Base-by-base conservation (phyloP, 2,888 invertebrate species). In the Nymphalis urticae region DNA sequence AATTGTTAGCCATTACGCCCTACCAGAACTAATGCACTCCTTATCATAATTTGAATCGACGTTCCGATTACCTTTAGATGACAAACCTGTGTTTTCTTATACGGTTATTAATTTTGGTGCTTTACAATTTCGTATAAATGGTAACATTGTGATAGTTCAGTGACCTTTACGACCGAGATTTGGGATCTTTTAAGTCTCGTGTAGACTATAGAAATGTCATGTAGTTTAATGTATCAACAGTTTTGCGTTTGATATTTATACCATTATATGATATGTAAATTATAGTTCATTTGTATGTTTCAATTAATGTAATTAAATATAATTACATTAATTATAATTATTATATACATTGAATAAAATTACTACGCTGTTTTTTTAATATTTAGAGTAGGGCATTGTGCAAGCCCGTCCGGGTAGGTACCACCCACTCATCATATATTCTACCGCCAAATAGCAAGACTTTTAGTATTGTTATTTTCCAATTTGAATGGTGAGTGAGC, bases 21-120 rank as follows among this genome's bases (percentile, higher is more conserved):
- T 92, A 87, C 90, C 92, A 89, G 90, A 92, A 92, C 92, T 92
- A 92, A 92, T 92, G 89, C 85, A 77, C 81, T 83, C 81, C 88
- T 92, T 92, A 92, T 92, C 92, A 88, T 92, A 92, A 91, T 91
- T 89, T 85, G 87, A 87, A 92, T 92, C 92, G 90, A 88, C 89
- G 83, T 88, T 87, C 83, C 86, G 84, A 90, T 88, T 88, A 88
- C 84, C 88, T 87, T 89, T 86, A 88, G 88, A 90, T 88, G 91
- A 92, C 91, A 89, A 90, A 89, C 89, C 88, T 83, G 85, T 87
- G 88, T 89, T 89, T 90, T 88, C 87, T 87, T 89, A 76, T 85
- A 92, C 90, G 90, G 88, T 91, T 90, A 92, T 91, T 92, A 92
- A 90, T 92, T 91, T 85, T 79, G 79, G 85, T 83, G 85, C 86